Conservation (phyloP, 2,797 vertebrate genomes). For the Kryptolebias ocellatus region DNA sequence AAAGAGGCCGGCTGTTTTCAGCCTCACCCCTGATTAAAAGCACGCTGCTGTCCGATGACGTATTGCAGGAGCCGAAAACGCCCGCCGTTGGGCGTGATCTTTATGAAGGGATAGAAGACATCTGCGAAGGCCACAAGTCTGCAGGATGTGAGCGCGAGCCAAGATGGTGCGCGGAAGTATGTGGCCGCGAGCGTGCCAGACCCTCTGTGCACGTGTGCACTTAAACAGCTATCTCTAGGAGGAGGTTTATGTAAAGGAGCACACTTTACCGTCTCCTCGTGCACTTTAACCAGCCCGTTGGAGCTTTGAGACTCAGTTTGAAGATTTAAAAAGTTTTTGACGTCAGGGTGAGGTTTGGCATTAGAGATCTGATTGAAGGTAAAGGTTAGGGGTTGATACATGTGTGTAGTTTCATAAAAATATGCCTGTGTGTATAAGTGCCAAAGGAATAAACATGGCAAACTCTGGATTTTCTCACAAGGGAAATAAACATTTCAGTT, state of each 20-base stretch:
- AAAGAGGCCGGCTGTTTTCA: slow-evolving; percentile 3
- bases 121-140: slow-evolving; percentile 60
- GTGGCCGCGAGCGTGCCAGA: slow-evolving; percentile 58
- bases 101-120: slow-evolving; percentile 53
- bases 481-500: slow-evolving; percentile 3
- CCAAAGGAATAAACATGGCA: neutral
- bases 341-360: too few species aligned
- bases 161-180: slow-evolving; percentile 50
- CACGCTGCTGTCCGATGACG: slow-evolving; percentile 23
- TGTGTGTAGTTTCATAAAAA: too few species aligned
- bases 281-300: neutral
- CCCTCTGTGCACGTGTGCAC: neutral
- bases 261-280: neutral
- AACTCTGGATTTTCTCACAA: slow-evolving; percentile 9
- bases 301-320: neutral
- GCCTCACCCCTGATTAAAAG: slow-evolving; percentile 16
- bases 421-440: neutral
- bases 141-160: slow-evolving; percentile 54
- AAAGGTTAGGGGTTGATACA: neutral
- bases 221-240: slow-evolving; percentile 2
- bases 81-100: slow-evolving; percentile 34
- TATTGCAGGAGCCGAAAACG: slow-evolving; percentile 34
- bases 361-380: neutral
- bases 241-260: neutral
- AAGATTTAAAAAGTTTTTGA: neutral